phyloP scores from a whole-genome alignment of 2,888 invertebrate species.

The Pandemis heparana region DNA sequence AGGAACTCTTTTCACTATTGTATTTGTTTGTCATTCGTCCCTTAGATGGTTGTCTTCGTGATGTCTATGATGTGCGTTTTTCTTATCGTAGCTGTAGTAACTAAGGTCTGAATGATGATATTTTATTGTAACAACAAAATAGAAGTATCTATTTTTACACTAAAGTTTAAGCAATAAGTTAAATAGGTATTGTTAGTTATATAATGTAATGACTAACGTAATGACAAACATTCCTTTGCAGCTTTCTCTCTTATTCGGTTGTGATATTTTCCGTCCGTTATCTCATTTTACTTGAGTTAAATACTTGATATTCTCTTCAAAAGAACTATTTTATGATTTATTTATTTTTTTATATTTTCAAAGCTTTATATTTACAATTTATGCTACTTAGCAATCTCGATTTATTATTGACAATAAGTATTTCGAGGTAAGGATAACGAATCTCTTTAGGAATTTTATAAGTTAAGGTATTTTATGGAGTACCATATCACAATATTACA shows the following conservation, averaged over 20 bases:
- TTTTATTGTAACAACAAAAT: constrained; percentile 28
- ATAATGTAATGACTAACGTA: constrained; percentile 16
- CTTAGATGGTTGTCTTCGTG: constrained; percentile 42
- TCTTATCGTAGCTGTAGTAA: constrained; percentile 20
- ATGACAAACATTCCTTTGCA: constrained; percentile 45
- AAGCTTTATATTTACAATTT: constrained; percentile 42
- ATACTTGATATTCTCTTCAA: constrained; percentile 21
- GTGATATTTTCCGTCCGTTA: constrained; percentile 67
- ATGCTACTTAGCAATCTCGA: constrained; percentile 27
- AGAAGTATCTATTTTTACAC: constrained; percentile 34
- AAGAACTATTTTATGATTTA: constrained; percentile 20
- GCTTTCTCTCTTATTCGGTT: constrained; percentile 55
- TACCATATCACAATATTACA: constrained; percentile 44
- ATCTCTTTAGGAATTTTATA: constrained; percentile 40
- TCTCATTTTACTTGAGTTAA: constrained; percentile 44
- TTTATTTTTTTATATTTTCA: constrained; percentile 39
- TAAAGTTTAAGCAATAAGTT: constrained; percentile 32
- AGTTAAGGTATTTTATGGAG: constrained; percentile 30
- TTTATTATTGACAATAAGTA: constrained; percentile 70
- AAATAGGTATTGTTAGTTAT: constrained; percentile 24
- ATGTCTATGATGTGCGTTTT: constrained; percentile 40
- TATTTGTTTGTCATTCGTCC: constrained; percentile 48
- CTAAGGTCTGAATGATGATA: constrained; percentile 37
- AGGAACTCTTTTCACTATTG: constrained; percentile 51
- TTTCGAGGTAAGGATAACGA: constrained; percentile 48